Evolutionary conservation across 2,797 vertebrate genomes (phyloP).

Genomic region (Astyanax mexicanus): DNA sequence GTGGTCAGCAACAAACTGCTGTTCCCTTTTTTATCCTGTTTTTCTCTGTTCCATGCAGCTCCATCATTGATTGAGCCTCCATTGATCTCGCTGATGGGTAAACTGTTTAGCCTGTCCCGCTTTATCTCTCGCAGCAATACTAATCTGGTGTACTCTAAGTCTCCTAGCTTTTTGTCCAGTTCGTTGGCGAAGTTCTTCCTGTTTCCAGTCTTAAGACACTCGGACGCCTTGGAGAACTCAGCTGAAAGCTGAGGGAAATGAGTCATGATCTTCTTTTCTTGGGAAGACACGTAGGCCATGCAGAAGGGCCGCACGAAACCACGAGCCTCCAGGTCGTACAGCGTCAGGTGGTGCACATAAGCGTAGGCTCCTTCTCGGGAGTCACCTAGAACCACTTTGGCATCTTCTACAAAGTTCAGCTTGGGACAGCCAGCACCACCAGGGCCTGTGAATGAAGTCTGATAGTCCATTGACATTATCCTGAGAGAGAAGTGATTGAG

Average conservation of each 20-base stretch:
- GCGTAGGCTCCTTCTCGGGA: constrained; percentile 91
- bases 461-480: constrained; percentile 99
- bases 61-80: background rate
- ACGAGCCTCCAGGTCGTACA: constrained; percentile 93
- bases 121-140: constrained; percentile 38
- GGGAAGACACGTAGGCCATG: constrained; percentile 93
- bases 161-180: constrained; percentile 90
- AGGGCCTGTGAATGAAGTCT: constrained; percentile 88
- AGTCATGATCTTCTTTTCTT: constrained; percentile 92
- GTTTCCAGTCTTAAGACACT: constrained; percentile 94
- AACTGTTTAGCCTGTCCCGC: constrained; percentile 9
- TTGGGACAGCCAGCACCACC: constrained; percentile 79
- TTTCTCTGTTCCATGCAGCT: background rate
- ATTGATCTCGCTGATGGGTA: background rate
- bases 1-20: background rate
- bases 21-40: constrained; percentile 21
- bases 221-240: constrained; percentile 90
- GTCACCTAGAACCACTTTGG: constrained; percentile 92
- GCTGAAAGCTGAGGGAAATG: constrained; percentile 87
- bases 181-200: constrained; percentile 92
- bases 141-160: constrained; percentile 79
- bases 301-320: constrained; percentile 96
- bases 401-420: constrained; percentile 93
- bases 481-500: constrained; percentile 96
- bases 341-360: constrained; percentile 92